Base-by-base conservation (phyloP, 1,140 invertebrate species). In the Glomeris maerens region DNA sequence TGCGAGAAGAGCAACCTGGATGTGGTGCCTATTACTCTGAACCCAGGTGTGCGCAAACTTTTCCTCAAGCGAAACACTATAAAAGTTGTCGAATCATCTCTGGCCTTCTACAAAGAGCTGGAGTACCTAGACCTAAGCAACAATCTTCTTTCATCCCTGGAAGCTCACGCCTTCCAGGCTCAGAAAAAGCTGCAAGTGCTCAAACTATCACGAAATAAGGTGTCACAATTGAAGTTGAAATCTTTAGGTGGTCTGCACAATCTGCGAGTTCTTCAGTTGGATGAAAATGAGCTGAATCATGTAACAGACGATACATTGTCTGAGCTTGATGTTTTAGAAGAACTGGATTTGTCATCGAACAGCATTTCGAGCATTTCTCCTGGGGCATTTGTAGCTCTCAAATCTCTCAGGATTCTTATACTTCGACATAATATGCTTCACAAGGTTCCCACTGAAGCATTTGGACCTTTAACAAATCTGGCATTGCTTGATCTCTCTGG, bases 1-100 rank as follows among this genome's bases (percentile, higher is more conserved):
- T 92, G 89, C 64, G 77, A 84, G 54, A 79, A 79, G 60, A 84
- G 81, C 56, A 83, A 81, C 52, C 70, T 92, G 31, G 85, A 90
- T 66, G 83, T 88, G n/a, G 78, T 93, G 39, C 88, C 88, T 28
- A 91, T 92, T 55, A 83, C 86, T 1, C 71, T 93, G 36, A 93
- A 92, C 67, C 89, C 88, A 2, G 82, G 80, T 56, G 84, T 91
- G 47, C 81, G 85, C 63, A n/a, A n/a, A n/a, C n/a, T n/a, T n/a
- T n/a, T 84, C 41, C 75, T 92, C 27, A 78, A n/a, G n/a, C n/a
- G n/a, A n/a, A n/a, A n/a, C n/a, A n/a, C n/a, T n/a, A n/a, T n/a
- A n/a, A n/a, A n/a, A n/a, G n/a, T n/a, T n/a, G n/a, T n/a, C n/a
- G n/a, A n/a, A n/a, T n/a, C 79, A 7, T 83, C 83, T 2, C 84